A percentile compares a stretch with the other conserved stretches of the same genome.
Evolutionary conservation across 2,113 vertebrate genomes (phyloP).

Genomic region (Tamias sibiricus): DNA sequence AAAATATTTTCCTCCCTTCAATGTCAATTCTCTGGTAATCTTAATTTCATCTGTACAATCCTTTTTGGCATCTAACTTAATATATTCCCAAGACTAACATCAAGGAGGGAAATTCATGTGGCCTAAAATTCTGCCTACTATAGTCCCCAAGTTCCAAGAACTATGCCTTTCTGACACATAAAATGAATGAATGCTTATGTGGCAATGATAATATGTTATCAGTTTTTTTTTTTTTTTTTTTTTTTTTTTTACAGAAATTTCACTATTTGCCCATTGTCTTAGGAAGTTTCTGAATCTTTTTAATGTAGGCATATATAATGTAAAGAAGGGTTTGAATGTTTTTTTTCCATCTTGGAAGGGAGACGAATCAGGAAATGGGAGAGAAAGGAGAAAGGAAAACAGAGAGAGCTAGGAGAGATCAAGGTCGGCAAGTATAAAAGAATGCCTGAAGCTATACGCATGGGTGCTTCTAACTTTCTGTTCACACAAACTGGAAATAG

Average conservation of each 20-base stretch:
- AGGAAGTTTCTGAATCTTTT: background rate
- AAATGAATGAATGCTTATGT: background rate
- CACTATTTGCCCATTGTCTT: background rate
- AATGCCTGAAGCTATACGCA: background rate
- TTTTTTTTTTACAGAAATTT: background rate
- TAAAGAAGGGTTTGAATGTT: background rate
- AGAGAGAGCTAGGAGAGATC: background rate
- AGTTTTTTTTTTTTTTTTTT: too few species aligned
- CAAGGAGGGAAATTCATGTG: background rate
- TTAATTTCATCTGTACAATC: background rate
- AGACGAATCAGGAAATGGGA: background rate
- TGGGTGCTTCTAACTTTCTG: background rate
- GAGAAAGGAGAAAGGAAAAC: background rate
- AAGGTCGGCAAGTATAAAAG: background rate
- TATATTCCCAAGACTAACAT: background rate
- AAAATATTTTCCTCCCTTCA: background rate
- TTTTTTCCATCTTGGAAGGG: background rate
- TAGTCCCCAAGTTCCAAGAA: background rate
- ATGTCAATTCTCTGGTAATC: background rate
- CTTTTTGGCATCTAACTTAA: background rate
- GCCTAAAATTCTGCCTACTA: background rate
- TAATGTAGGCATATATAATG: background rate
- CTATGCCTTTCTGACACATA: background rate
- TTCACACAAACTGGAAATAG: background rate
- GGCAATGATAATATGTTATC: background rate